Evolutionary conservation across 2,888 invertebrate species (phyloP).

Genomic region (Nipponacmea schrenckii): DNA sequence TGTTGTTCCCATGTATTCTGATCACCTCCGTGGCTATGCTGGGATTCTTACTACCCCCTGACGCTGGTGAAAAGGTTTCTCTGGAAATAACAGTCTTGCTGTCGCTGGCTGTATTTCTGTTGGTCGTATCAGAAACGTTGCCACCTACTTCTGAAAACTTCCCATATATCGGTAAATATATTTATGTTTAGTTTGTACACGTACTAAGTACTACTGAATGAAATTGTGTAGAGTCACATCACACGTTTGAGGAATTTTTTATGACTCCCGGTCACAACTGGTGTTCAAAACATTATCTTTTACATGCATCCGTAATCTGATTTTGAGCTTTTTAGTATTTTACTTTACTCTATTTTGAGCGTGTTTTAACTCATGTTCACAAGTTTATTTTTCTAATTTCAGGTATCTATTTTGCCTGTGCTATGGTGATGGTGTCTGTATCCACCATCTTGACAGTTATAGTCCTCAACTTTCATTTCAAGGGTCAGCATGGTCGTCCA

Average conservation of each 20-base stretch:
- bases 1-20: slow-evolving; percentile 55
- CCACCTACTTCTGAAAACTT: slow-evolving; percentile 61
- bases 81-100: slow-evolving; percentile 61
- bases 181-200: no score
- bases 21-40: slow-evolving; percentile 41
- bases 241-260: not conserved
- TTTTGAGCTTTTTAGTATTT: no score
- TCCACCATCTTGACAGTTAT: slow-evolving; percentile 41
- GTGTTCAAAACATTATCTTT: no score
- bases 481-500: slow-evolving; percentile 36
- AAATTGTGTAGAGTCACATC: no score
- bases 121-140: slow-evolving; percentile 60
- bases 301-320: no score
- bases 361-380: no score
- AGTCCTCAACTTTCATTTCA: slow-evolving; percentile 44
- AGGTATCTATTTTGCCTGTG: slow-evolving; percentile 44
- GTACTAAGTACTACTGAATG: no score
- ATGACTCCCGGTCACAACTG: not conserved
- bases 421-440: slow-evolving; percentile 41
- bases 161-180: slow-evolving; percentile 56
- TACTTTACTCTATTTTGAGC: no score
- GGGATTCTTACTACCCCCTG: slow-evolving; percentile 52
- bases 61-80: slow-evolving; percentile 58
- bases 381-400: not conserved
- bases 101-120: slow-evolving; percentile 60